A percentile compares a stretch with the other conserved stretches of the same genome.
Conservation (phyloP, 2,113 vertebrate genomes). For the Corythornis vintsioides region DNA sequence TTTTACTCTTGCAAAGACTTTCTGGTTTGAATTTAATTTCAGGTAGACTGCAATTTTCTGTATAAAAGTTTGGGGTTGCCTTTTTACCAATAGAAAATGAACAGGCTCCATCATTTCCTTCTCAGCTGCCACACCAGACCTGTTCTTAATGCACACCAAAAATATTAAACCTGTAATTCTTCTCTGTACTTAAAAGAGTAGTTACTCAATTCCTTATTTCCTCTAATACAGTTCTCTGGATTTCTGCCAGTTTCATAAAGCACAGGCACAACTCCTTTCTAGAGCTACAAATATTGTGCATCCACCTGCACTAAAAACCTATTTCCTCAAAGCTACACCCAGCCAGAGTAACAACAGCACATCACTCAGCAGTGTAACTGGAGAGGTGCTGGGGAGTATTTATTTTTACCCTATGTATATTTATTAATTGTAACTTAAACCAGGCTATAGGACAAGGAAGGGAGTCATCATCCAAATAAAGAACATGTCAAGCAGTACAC, state of each 20-base stretch:
- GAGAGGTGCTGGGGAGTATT: neutral
- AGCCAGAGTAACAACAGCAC: neutral
- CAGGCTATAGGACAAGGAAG: neutral
- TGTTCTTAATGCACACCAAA: neutral
- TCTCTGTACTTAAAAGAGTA: neutral
- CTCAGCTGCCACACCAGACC: neutral
- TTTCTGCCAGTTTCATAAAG: neutral
- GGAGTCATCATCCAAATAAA: neutral
- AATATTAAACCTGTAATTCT: neutral
- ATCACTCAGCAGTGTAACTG: neutral
- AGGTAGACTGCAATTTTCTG: neutral
- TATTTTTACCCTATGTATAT: neutral
- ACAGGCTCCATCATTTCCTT: neutral
- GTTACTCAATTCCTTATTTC: neutral
- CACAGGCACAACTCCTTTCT: neutral
- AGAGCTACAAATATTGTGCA: neutral
- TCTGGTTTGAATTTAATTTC: neutral
- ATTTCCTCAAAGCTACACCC: neutral
- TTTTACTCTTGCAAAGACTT: neutral
- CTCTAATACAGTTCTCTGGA: neutral
- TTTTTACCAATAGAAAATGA: neutral
- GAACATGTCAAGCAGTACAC: neutral
- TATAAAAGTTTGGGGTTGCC: fast-evolving
- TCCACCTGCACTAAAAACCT: neutral
- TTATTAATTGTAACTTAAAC: neutral